Conservation (phyloP, 2,797 vertebrate species). For the Liparis tanakae region DNA sequence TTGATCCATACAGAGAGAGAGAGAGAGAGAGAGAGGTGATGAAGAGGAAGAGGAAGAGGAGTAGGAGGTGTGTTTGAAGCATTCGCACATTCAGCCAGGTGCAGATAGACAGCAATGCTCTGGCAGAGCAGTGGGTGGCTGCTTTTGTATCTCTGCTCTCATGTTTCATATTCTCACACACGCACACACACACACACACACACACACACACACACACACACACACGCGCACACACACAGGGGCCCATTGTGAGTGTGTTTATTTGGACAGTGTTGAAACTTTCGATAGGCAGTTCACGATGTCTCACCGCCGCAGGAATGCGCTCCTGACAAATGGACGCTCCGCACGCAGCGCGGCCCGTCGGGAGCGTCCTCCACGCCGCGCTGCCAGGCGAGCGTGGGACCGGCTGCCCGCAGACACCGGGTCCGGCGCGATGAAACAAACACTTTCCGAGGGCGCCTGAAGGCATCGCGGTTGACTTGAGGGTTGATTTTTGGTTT, state of each 20-base stretch:
- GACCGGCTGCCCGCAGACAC: slow-evolving; percentile 46
- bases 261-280: slow-evolving; percentile 61
- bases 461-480: slow-evolving; percentile 16
- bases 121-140: slow-evolving; percentile 21
- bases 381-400: slow-evolving; percentile 25
- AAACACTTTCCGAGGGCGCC: slow-evolving; percentile 19
- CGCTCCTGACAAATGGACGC: slow-evolving; percentile 70
- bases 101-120: slow-evolving; percentile 53
- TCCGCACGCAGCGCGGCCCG: slow-evolving; percentile 37
- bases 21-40: neutral
- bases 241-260: slow-evolving; percentile 58
- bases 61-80: slow-evolving; percentile 67
- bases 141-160: slow-evolving; percentile 35
- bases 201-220: slow-evolving; percentile 28
- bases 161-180: slow-evolving; percentile 55
- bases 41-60: slow-evolving; percentile 29
- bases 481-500: slow-evolving; percentile 38
- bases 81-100: slow-evolving; percentile 57
- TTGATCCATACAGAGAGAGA: slow-evolving; percentile 18
- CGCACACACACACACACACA: slow-evolving; percentile 26
- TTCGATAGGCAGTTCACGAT: slow-evolving; percentile 47
- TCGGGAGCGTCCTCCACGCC: slow-evolving; percentile 34
- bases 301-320: slow-evolving; percentile 60
- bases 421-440: slow-evolving; percentile 44
- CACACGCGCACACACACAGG: slow-evolving; percentile 25